These are phyloP conservation scores for Sycophila texana DNA, from an alignment of 2,888 invertebrate genomes.

Conservation along the genomic window DNA sequence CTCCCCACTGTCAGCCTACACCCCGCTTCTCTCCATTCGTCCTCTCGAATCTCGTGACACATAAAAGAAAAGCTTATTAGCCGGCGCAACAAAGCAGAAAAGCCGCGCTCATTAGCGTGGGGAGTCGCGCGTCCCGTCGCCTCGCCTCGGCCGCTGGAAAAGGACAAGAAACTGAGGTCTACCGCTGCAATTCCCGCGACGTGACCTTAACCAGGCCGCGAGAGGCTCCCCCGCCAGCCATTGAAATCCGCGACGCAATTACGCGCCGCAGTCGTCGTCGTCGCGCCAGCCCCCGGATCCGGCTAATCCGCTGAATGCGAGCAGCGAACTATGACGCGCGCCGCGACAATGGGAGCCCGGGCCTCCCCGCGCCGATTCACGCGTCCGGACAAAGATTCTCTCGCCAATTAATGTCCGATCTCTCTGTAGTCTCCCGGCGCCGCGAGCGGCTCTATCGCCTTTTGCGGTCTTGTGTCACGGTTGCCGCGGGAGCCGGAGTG, in stretches of 20 bases:
- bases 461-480: slow-evolving; percentile 45
- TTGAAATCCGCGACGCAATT: slow-evolving; percentile 71
- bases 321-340: slow-evolving; percentile 71
- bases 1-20: too few species aligned
- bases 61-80: slow-evolving; percentile 26
- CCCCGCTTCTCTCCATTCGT: too few species aligned
- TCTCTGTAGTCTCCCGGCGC: neutral
- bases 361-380: slow-evolving; percentile 43
- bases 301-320: slow-evolving; percentile 72
- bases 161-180: neutral
- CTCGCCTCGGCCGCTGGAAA: too few species aligned
- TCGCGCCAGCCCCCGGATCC: slow-evolving; percentile 61
- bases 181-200: slow-evolving; percentile 7
- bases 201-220: slow-evolving; percentile 35
- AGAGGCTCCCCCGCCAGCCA: slow-evolving; percentile 51
- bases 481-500: neutral
- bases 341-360: slow-evolving; percentile 69
- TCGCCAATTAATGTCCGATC: slow-evolving; percentile 73
- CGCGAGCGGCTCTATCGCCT: slow-evolving; percentile 23
- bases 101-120: slow-evolving; percentile 6
- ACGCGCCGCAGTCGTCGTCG: slow-evolving; percentile 66
- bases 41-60: too few species aligned
- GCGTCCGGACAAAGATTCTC: slow-evolving; percentile 73
- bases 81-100: slow-evolving; percentile 27
- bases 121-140: slow-evolving; percentile 2